These are phyloP conservation scores for Podarcis muralis DNA, from an alignment of 2,113 vertebrate species.

Conservation along the genomic window DNA sequence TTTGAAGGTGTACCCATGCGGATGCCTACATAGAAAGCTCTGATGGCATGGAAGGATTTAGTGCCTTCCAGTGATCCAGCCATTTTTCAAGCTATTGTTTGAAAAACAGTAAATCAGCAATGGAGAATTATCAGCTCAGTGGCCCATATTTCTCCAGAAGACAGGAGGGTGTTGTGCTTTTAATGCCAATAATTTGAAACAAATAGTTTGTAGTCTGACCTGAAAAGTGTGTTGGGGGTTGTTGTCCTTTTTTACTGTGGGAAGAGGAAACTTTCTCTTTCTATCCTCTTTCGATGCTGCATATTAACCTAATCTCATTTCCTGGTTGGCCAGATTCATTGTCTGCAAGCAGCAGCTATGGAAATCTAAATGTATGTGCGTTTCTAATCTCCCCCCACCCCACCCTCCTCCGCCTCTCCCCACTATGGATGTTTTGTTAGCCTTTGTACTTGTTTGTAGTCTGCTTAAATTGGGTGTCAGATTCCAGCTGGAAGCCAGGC, in stretches of 20 bases:
- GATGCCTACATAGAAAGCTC: neutral
- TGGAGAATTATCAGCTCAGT: conserved; percentile 9
- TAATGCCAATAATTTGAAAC: conserved; percentile 42
- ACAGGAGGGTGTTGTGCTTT: conserved; percentile 37
- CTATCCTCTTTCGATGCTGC: conserved; percentile 39
- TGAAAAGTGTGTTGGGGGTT: conserved; percentile 42
- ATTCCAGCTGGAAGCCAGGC: conserved; percentile 36
- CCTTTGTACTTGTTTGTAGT: conserved; percentile 2
- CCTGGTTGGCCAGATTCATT: conserved; percentile 13
- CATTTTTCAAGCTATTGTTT: neutral
- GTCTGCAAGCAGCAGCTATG: conserved; percentile 33
- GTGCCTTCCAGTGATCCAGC: neutral
- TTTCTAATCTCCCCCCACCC: neutral
- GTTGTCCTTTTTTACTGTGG: conserved; percentile 50
- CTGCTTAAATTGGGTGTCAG: conserved; percentile 45
- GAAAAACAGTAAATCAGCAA: neutral
- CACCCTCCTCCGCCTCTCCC: neutral
- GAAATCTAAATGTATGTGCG: conserved; percentile 33
- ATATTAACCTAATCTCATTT: conserved; percentile 67
- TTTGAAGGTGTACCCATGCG: neutral
- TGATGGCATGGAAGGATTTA: neutral
- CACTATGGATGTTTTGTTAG: conserved; percentile 13
- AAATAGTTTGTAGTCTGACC: conserved; percentile 39
- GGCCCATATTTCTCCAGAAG: conserved; percentile 47
- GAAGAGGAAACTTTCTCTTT: conserved; percentile 50